These are phyloP conservation scores for Conus ventricosus DNA, from an alignment of 1,140 invertebrate species.

Conservation along the genomic window DNA sequence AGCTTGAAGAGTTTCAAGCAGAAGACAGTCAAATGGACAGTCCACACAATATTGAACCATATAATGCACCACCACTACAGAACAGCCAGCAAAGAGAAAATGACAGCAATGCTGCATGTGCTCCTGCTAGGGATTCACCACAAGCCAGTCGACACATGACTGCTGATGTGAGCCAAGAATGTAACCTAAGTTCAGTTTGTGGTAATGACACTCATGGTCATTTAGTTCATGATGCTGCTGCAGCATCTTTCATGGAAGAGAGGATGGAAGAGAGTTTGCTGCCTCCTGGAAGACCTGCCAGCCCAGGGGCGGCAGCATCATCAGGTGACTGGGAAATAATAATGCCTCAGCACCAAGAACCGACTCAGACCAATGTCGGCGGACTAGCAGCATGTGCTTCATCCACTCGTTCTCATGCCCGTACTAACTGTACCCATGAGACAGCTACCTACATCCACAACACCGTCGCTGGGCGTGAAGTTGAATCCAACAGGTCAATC, in stretches of 20 bases:
- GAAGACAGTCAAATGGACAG: background rate
- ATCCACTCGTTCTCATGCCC: background rate
- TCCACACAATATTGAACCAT: background rate
- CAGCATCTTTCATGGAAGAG: background rate
- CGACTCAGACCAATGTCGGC: background rate
- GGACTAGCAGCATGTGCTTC: background rate
- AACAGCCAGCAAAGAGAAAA: background rate
- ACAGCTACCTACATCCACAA: background rate
- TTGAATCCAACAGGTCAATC: background rate
- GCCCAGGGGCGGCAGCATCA: background rate
- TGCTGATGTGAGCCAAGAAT: background rate
- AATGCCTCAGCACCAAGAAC: background rate
- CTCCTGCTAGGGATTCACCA: background rate
- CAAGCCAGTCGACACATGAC: background rate
- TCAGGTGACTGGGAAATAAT: background rate
- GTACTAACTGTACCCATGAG: background rate
- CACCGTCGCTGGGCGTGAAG: background rate
- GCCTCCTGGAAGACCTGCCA: background rate
- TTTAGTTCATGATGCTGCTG: background rate
- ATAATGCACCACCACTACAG: background rate
- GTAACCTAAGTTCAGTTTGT: background rate
- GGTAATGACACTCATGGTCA: background rate
- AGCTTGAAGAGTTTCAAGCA: background rate
- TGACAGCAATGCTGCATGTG: conserved; percentile 5
- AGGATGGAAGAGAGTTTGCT: background rate